phyloP scores from a whole-genome alignment of 2,888 invertebrate species.

The Oeneis ivallda region DNA sequence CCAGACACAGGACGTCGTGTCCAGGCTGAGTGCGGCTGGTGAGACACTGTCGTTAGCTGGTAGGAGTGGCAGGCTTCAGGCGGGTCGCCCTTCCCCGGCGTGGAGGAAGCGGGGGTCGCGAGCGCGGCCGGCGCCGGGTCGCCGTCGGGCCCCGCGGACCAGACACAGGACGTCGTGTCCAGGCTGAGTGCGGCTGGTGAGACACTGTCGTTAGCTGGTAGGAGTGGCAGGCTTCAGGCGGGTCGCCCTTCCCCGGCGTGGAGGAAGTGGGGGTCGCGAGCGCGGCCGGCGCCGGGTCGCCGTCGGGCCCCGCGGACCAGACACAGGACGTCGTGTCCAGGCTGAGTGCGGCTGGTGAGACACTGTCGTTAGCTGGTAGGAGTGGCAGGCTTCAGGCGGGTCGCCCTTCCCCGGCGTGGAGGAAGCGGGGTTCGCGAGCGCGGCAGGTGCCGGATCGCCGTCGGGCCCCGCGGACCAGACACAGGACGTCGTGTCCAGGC shows the following conservation, averaged over 20 bases:
- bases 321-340: slow-evolving; percentile 75
- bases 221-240: slow-evolving; percentile 85
- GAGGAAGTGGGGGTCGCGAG: slow-evolving; percentile 88
- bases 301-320: slow-evolving; percentile 72
- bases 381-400: slow-evolving; percentile 86
- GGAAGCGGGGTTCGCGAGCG: slow-evolving; percentile 86
- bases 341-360: slow-evolving; percentile 75
- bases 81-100: slow-evolving; percentile 90
- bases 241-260: slow-evolving; percentile 90
- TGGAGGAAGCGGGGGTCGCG: slow-evolving; percentile 88
- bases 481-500: slow-evolving; percentile 74
- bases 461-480: slow-evolving; percentile 74
- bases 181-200: slow-evolving; percentile 76
- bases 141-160: slow-evolving; percentile 72
- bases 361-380: neutral
- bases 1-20: slow-evolving; percentile 76
- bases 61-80: slow-evolving; percentile 82
- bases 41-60: slow-evolving; percentile 34
- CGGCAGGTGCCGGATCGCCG: slow-evolving; percentile 81
- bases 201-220: slow-evolving; percentile 36
- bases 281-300: slow-evolving; percentile 81
- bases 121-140: slow-evolving; percentile 83
- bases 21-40: slow-evolving; percentile 77
- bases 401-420: slow-evolving; percentile 90
- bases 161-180: slow-evolving; percentile 75